Conservation (phyloP, 2,113 vertebrate species). For the Thymallus thymallus region DNA sequence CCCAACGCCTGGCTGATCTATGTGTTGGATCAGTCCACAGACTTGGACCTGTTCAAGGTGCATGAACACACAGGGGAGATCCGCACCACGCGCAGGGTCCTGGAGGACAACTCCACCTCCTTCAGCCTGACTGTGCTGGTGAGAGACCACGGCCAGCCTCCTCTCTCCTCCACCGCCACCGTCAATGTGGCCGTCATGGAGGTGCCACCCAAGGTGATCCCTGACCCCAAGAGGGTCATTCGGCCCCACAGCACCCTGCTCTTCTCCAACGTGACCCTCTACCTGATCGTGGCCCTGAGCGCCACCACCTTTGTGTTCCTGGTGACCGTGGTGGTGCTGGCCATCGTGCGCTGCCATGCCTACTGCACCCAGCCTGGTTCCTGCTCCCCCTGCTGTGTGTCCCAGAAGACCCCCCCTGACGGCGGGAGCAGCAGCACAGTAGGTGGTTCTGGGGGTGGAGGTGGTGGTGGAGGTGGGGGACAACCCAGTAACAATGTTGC, state of each 20-base stretch:
- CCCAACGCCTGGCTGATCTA: constrained; percentile 95
- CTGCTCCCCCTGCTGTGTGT: constrained; percentile 87
- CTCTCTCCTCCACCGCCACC: constrained; percentile 85
- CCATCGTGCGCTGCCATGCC: constrained; percentile 87
- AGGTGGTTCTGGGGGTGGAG: constrained; percentile 46
- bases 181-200: constrained; percentile 91
- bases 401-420: constrained; percentile 83
- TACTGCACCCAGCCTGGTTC: constrained; percentile 81
- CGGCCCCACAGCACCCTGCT: constrained; percentile 75
- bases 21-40: constrained; percentile 81
- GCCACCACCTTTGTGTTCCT: constrained; percentile 94
- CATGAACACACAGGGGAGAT: constrained; percentile 93
- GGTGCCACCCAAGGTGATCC: constrained; percentile 83
- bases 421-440: constrained; percentile 72
- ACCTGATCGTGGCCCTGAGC: constrained; percentile 93
- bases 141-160: constrained; percentile 87
- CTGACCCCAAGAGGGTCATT: constrained; percentile 83
- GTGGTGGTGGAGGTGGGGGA: constrained; percentile 54
- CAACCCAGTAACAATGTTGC: constrained; percentile 92
- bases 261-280: constrained; percentile 91
- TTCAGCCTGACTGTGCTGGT: constrained; percentile 88
- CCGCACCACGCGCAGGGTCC: constrained; percentile 87
- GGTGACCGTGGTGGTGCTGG: constrained; percentile 88
- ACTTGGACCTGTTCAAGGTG: constrained; percentile 88
- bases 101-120: constrained; percentile 83